A percentile compares a stretch with the other conserved stretches of the same genome.
phyloP scores from a whole-genome alignment of 2,797 vertebrate genomes.

The Phalanger gymnotis region DNA sequence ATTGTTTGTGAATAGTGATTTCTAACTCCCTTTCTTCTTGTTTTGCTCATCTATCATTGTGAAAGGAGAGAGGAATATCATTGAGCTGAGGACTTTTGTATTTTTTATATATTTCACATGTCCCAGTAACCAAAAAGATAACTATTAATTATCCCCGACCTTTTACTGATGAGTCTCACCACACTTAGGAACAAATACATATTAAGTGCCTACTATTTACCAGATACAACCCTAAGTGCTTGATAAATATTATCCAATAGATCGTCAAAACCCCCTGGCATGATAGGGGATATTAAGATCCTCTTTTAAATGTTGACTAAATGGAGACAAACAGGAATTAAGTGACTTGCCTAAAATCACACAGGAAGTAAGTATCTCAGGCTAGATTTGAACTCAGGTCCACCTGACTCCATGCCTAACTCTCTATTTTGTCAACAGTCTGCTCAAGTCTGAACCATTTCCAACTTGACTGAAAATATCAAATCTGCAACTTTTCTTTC shows the following conservation, averaged over 20 bases:
- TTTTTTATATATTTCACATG: not conserved
- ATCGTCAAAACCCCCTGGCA: rapidly evolving
- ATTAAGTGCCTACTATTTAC: not conserved
- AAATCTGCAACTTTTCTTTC: not conserved
- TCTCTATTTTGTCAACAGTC: not conserved
- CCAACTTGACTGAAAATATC: not conserved
- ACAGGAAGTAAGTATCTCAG: not conserved
- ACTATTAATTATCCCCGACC: not conserved
- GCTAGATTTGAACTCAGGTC: not conserved
- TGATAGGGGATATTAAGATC: no score
- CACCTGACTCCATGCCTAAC: not conserved
- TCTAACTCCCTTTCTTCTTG: not conserved
- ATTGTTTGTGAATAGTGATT: not conserved
- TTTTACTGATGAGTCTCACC: not conserved
- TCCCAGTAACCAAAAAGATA: no score
- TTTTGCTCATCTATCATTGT: not conserved
- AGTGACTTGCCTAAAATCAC: not conserved
- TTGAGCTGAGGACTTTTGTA: not conserved
- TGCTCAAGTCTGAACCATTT: not conserved
- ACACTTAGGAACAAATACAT: not conserved
- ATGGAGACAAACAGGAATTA: not conserved
- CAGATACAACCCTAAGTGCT: not conserved
- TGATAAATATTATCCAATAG: not conserved
- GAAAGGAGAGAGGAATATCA: not conserved
- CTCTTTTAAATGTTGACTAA: not conserved